Conservation (phyloP, 1,140 invertebrate species). For the Zophobas atratus region DNA sequence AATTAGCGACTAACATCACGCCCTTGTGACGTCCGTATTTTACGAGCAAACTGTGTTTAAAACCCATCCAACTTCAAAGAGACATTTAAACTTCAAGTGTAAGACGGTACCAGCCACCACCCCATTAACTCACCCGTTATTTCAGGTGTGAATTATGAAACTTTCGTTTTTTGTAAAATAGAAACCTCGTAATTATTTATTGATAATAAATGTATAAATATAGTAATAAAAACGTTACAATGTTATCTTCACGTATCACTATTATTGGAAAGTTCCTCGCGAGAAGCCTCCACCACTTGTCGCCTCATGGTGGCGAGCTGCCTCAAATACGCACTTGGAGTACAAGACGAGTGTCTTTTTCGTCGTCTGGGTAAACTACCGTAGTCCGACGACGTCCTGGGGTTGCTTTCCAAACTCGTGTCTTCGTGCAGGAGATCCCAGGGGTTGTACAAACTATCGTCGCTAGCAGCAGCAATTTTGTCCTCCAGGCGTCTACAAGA, state of each 20-base stretch:
- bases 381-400: slow-evolving; percentile 64
- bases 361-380: slow-evolving; percentile 63
- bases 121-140: slow-evolving; percentile 18
- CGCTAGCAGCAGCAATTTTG: slow-evolving; percentile 38
- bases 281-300: slow-evolving; percentile 63
- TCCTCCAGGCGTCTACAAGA: slow-evolving; percentile 63
- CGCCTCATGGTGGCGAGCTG: slow-evolving; percentile 64
- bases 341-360: slow-evolving; percentile 55
- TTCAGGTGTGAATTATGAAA: slow-evolving; percentile 28
- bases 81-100: slow-evolving; percentile 12
- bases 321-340: slow-evolving; percentile 64
- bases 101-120: slow-evolving; percentile 9
- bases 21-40: slow-evolving; percentile 27
- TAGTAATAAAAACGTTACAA: slow-evolving; percentile 42
- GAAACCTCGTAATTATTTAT: slow-evolving; percentile 30
- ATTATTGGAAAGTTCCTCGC: slow-evolving; percentile 58
- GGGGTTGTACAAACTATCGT: slow-evolving; percentile 48
- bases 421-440: slow-evolving; percentile 57
- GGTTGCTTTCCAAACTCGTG: slow-evolving; percentile 64
- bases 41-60: slow-evolving; percentile 27
- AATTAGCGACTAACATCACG: slow-evolving; percentile 26
- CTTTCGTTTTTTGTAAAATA: slow-evolving; percentile 33
- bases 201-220: slow-evolving; percentile 48
- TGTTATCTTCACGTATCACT: not conserved
- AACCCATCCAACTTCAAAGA: slow-evolving; percentile 12